These are phyloP conservation scores for Trachymyrmex cornetzi DNA, from an alignment of 1,140 invertebrate species.

Conservation along the genomic window DNA sequence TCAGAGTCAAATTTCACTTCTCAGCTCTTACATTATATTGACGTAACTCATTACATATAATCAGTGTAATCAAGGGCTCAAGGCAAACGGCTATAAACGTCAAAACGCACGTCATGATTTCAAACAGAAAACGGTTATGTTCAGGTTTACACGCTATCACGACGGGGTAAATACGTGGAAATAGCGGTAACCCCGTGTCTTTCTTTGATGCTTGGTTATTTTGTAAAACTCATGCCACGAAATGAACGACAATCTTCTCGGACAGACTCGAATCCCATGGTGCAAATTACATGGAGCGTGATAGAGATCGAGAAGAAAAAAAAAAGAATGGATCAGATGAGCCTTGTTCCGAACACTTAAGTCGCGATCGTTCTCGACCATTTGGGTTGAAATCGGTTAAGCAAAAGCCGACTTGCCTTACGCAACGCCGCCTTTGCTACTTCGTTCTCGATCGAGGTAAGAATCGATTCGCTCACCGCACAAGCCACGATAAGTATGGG, in stretches of 20 bases:
- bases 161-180: constrained; percentile 9
- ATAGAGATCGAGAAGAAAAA: neutral
- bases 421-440: constrained; percentile 48
- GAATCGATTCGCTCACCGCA: constrained; percentile 16
- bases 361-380: constrained; percentile 17
- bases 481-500: constrained; percentile 12
- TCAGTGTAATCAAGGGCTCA: constrained; percentile 34
- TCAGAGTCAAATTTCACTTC: constrained; percentile 34
- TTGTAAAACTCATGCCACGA: neutral
- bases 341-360: neutral
- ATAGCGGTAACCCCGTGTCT: neutral
- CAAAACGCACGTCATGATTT: constrained; percentile 12
- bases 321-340: constrained; percentile 7
- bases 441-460: constrained; percentile 44
- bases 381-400: constrained; percentile 50
- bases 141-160: constrained; percentile 14
- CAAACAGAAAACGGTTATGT: constrained; percentile 23
- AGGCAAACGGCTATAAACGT: constrained; percentile 22
- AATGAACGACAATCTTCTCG: constrained; percentile 44
- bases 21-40: constrained; percentile 21
- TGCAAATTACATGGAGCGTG: constrained; percentile 3
- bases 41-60: constrained; percentile 1
- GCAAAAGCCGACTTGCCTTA: constrained; percentile 44
- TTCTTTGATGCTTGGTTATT: constrained; percentile 5
- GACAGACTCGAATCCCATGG: neutral